A percentile compares a stretch with the other conserved stretches of the same genome.
These are phyloP conservation scores for Litoditis marina DNA, from an alignment of 2,888 invertebrate genomes.

Conservation along the genomic window DNA sequence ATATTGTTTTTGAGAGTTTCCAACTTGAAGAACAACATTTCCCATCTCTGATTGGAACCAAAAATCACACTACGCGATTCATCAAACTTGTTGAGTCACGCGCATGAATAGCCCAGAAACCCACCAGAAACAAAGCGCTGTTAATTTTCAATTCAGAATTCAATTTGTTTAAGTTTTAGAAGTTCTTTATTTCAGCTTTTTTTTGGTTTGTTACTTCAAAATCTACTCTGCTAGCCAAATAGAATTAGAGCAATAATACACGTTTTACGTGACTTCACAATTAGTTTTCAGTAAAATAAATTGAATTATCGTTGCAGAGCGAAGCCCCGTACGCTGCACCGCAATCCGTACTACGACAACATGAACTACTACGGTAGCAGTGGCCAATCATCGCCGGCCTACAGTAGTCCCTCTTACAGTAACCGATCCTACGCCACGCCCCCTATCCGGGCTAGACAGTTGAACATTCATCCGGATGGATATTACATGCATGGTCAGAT, in stretches of 20 bases:
- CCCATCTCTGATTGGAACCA: no score
- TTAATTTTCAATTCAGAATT: no score
- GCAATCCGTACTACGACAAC: not conserved
- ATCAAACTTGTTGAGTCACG: no score
- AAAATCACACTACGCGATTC: no score
- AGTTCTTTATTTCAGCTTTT: no score
- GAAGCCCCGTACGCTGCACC: not conserved
- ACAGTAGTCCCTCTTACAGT: conserved; percentile 20
- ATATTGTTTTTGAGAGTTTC: no score
- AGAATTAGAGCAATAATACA: not conserved
- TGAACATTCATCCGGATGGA: conserved; percentile 35
- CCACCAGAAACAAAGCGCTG: no score
- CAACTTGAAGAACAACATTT: no score
- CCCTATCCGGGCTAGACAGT: conserved; percentile 8
- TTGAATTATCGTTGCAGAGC: no score
- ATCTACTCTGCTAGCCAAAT: not conserved
- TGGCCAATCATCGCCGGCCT: conserved; percentile 11
- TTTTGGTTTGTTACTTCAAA: no score
- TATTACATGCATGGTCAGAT: conserved; percentile 47
- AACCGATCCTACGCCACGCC: conserved; percentile 8
- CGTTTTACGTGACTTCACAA: not conserved
- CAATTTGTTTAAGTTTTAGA: no score
- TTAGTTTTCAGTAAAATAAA: not conserved
- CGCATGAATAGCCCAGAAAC: no score
- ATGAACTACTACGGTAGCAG: conserved; percentile 1